phyloP scores from a whole-genome alignment of 2,888 invertebrate species.

The Himalopsyche anomala region DNA sequence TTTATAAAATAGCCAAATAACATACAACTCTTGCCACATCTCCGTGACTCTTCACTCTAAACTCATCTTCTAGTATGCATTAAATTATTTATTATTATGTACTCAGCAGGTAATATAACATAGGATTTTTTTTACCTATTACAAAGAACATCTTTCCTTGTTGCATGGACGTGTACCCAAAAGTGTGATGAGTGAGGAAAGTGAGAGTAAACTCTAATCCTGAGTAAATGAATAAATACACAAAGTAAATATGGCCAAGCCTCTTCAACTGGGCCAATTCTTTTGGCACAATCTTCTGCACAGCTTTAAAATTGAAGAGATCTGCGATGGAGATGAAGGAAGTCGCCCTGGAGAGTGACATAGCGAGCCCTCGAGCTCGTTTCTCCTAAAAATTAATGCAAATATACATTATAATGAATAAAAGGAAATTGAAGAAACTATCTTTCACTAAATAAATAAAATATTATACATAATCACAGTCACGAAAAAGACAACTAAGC shows the following conservation, averaged over 20 bases:
- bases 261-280: conserved; percentile 80
- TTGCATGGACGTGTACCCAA: conserved; percentile 94
- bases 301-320: conserved; percentile 80
- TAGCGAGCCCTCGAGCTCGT: conserved; percentile 82
- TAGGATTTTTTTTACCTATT: conserved; percentile 80
- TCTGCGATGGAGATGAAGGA: conserved; percentile 74
- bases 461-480: background rate
- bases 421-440: no score
- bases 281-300: conserved; percentile 78
- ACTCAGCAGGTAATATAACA: conserved; percentile 31
- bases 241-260: conserved; percentile 88
- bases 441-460: no score
- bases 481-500: no score
- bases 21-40: no score
- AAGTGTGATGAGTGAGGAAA: conserved; percentile 95
- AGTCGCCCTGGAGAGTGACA: conserved; percentile 81
- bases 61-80: no score
- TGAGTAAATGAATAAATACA: conserved; percentile 95
- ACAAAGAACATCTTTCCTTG: conserved; percentile 98
- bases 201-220: conserved; percentile 98
- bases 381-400: conserved; percentile 77
- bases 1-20: no score
- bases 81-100: no score
- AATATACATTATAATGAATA: conserved; percentile 50
- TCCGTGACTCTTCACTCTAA: no score